phyloP scores from a whole-genome alignment of 35 echinoderm and acorn worm species.

The Heliocidaris erythrogramma region DNA sequence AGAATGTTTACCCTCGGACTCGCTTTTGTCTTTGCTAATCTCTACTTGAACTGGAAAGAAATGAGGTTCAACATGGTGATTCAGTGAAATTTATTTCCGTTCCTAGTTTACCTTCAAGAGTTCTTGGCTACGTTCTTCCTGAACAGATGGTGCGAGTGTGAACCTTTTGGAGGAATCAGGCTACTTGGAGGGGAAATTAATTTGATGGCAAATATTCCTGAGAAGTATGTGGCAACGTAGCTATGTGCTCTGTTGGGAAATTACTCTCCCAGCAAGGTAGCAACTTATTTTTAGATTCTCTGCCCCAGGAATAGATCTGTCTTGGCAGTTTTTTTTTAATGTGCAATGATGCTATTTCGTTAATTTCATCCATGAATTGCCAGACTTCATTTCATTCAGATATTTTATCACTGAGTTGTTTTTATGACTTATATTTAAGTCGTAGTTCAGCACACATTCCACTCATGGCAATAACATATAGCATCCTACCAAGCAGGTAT shows the following conservation, averaged over 20 bases:
- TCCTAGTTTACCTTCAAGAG: not conserved
- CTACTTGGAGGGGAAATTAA: not conserved
- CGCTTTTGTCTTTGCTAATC: not conserved
- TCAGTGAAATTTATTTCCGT: not conserved
- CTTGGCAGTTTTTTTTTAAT: not conserved
- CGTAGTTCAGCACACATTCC: not conserved
- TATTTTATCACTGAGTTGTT: not conserved
- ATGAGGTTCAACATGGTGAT: not conserved
- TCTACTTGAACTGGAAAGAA: not conserved
- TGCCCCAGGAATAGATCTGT: not conserved
- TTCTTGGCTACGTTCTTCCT: not conserved
- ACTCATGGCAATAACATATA: not conserved
- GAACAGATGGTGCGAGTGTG: not conserved
- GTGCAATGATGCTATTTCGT: not conserved
- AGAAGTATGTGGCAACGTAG: constrained; percentile 10
- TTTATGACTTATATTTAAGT: not conserved
- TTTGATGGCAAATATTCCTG: constrained; percentile 4
- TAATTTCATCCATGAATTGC: constrained; percentile 6
- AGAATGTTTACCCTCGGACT: not conserved
- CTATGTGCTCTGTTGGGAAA: constrained; percentile 2
- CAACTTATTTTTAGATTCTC: not conserved
- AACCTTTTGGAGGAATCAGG: not conserved
- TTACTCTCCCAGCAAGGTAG: constrained; percentile 1
- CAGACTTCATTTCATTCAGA: constrained; percentile 1
- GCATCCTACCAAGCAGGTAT: not conserved